phyloP scores from a whole-genome alignment of 1,140 invertebrate species.

The Lethrus apterus region DNA sequence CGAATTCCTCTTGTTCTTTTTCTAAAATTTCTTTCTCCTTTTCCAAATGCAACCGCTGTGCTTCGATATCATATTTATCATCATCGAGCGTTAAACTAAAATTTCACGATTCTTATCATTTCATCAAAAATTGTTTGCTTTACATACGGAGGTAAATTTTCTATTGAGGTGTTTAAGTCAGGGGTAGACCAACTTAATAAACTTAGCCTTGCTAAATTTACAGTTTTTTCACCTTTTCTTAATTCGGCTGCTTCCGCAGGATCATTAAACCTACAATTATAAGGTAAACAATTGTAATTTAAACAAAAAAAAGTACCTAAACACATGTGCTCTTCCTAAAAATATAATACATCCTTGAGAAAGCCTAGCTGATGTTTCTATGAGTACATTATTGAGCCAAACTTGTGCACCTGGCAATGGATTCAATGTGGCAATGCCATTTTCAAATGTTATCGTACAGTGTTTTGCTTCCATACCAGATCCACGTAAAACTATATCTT shows the following conservation, averaged over 20 bases:
- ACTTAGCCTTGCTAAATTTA: conserved; percentile 73
- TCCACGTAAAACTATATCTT: conserved; percentile 70
- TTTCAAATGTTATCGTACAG: conserved; percentile 67
- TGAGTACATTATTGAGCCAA: conserved; percentile 73
- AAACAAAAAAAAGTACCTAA: conserved; percentile 58
- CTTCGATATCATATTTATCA: conserved; percentile 46
- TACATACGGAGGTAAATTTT: conserved; percentile 47
- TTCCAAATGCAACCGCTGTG: conserved; percentile 45
- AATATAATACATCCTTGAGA: conserved; percentile 69
- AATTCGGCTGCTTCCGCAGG: conserved; percentile 82
- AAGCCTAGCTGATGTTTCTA: conserved; percentile 65
- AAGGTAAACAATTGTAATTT: conserved; percentile 2
- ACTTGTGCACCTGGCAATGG: conserved; percentile 66
- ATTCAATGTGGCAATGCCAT: conserved; percentile 67
- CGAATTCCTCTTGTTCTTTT: conserved; percentile 40
- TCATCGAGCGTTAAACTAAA: conserved; percentile 41
- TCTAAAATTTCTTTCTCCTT: conserved; percentile 45
- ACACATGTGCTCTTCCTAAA: conserved; percentile 84
- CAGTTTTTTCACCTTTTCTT: conserved; percentile 60
- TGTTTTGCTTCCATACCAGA: conserved; percentile 76
- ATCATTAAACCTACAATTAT: conserved; percentile 56
- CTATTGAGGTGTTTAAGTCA: conserved; percentile 70
- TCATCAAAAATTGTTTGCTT: too few species aligned
- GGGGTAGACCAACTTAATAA: conserved; percentile 76
- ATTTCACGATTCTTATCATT: too few species aligned